Evolutionary conservation across 2,797 vertebrate genomes (phyloP).

Genomic region (Hapalemur alaotrensis): DNA sequence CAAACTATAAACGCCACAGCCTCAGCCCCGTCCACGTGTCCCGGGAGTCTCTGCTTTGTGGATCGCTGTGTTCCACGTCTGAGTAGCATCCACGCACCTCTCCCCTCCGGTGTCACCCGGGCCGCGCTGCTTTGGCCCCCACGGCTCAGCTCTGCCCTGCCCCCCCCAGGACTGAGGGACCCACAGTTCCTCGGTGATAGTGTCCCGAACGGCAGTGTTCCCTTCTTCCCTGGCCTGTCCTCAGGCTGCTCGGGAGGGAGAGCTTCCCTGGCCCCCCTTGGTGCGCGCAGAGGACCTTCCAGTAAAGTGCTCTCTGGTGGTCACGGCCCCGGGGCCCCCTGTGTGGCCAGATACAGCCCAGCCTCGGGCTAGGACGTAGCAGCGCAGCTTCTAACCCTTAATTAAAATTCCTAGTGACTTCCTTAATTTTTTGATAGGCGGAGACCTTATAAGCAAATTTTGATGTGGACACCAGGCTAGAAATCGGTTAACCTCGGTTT

Average conservation of each 20-base stretch:
- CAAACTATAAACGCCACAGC: background rate
- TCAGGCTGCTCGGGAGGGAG: background rate
- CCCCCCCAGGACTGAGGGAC: rapidly evolving
- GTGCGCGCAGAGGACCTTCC: rapidly evolving
- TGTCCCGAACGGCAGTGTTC: background rate
- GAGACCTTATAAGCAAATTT: background rate
- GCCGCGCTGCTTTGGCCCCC: background rate
- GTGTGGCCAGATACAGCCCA: rapidly evolving
- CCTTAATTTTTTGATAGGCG: background rate
- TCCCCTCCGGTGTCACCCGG: background rate
- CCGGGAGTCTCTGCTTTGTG: background rate
- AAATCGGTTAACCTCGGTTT: background rate
- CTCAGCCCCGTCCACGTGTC: rapidly evolving
- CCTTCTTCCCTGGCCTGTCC: background rate
- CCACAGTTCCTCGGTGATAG: no score
- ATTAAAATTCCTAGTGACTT: background rate
- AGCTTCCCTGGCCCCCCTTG: background rate
- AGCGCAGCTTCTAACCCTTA: background rate
- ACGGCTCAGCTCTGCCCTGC: background rate
- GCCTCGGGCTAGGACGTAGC: rapidly evolving
- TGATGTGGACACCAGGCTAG: background rate
- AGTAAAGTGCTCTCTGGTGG: background rate
- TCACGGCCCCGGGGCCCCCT: rapidly evolving
- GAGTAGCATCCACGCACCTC: background rate
- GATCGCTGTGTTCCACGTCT: background rate